Evolutionary conservation across 2,113 vertebrate genomes (phyloP), one percentile per base, ranked within the genome.

Genomic region (Centropus unirufus): DNA sequence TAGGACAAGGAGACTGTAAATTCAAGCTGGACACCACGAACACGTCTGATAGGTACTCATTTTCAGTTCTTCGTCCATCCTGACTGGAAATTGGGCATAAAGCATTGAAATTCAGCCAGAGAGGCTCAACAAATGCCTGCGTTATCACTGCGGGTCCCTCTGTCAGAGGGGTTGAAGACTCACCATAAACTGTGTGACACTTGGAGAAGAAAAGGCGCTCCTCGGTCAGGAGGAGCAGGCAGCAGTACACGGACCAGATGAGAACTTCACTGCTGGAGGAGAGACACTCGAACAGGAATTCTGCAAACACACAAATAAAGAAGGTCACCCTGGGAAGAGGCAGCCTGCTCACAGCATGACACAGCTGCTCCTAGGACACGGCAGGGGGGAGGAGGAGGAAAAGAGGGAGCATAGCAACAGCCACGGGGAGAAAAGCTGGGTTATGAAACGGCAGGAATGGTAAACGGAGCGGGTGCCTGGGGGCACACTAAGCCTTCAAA

Each of bases 101-200:
- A 93, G 76, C 0, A 0, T 17, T 84, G 88, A 75, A 92, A 93
- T 90, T 49, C 88, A 93, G 76, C 92, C 49, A 22, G 76, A 22
- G 76, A 70, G 73, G 89, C 89, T 89, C 68, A 80, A 36, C 39
- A 79, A 87, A 81, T 82, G 75, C 84, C 61, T 29, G 46, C 47
- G 69, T 52, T 21, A 44, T 69, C 54, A 42, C 39, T 70, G 46
- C 42, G 86, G 86, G 46, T 29, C 57, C 18, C 66, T 66, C 73
- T 95, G 86, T 67, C 81, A 81, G 82, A 55, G 70, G 73, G 70
- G 80, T 0, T 67, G 61, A 57, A 81, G 69, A 97, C 98, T 98
- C 92, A 99, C 99, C 99, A n/a, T 99, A 99, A 47, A 99, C 98
- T 0, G 99, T 98, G 97, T 99, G 99, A 93, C 99, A 99, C 97